A percentile compares a stretch with the other conserved stretches of the same genome.
Conservation (phyloP, 2,888 invertebrate genomes). For the Lasiommata megera region DNA sequence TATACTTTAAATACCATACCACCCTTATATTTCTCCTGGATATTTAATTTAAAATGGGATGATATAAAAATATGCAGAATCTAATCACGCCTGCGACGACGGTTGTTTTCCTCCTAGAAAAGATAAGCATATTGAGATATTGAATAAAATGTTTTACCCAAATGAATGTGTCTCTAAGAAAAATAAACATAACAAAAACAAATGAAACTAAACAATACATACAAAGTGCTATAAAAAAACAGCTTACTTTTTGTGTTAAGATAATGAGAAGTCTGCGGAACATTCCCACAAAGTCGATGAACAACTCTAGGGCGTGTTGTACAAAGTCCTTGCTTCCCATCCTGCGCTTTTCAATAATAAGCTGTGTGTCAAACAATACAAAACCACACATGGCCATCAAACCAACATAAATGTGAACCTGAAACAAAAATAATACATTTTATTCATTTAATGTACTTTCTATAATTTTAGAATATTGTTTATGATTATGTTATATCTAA, state of each 20-base stretch:
- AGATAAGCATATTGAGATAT: too few species aligned
- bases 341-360: slow-evolving; percentile 95
- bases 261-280: slow-evolving; percentile 96
- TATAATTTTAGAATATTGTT: too few species aligned
- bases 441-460: too few species aligned
- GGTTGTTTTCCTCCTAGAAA: slow-evolving; percentile 69
- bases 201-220: background rate
- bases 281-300: slow-evolving; percentile 96
- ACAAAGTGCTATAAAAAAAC: too few species aligned
- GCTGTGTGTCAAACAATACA: slow-evolving; percentile 98
- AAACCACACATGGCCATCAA: slow-evolving; percentile 96
- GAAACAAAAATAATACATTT: slow-evolving; percentile 37
- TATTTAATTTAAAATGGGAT: background rate
- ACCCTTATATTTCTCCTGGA: background rate
- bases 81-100: slow-evolving; percentile 77
- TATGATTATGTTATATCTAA: too few species aligned
- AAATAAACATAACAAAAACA: too few species aligned
- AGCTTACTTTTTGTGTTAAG: slow-evolving; percentile 92
- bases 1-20: slow-evolving; percentile 2
- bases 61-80: slow-evolving; percentile 12
- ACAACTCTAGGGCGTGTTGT: slow-evolving; percentile 94
- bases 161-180: too few species aligned
- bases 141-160: too few species aligned
- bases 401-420: slow-evolving; percentile 93
- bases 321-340: slow-evolving; percentile 96